phyloP scores from a whole-genome alignment of 92 coral and sea anemone species.

The Scolanthus callimorphus region DNA sequence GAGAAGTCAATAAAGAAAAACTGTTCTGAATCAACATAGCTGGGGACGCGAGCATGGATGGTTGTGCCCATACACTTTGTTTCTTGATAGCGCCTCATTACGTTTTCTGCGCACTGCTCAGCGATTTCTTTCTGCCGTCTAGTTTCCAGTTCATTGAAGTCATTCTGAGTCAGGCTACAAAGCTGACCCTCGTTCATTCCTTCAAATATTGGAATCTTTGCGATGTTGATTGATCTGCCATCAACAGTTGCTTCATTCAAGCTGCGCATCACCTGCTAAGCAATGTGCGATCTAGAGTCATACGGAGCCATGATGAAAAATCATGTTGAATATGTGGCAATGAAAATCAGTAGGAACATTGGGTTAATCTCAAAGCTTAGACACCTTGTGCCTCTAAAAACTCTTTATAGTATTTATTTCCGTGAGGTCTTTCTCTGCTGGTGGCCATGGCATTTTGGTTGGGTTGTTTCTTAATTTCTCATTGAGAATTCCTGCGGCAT shows the following conservation, averaged over 20 bases:
- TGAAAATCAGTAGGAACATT: too few species aligned
- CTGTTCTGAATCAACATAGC: constrained; percentile 20
- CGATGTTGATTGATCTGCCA: constrained; percentile 31
- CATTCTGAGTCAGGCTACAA: constrained; percentile 29
- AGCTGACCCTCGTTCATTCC: constrained; percentile 25
- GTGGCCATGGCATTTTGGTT: too few species aligned
- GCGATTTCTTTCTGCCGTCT: constrained; percentile 6
- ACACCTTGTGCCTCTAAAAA: too few species aligned
- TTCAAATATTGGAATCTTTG: constrained; percentile 26
- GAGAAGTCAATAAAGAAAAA: constrained; percentile 44
- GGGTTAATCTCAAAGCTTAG: too few species aligned
- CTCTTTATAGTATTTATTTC: too few species aligned
- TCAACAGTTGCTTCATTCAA: constrained; percentile 47
- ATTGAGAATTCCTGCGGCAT: too few species aligned
- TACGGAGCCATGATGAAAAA: too few species aligned
- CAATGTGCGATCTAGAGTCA: constrained; percentile 41
- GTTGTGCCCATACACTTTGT: constrained; percentile 35
- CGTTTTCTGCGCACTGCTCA: constrained; percentile 27
- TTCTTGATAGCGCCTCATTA: constrained; percentile 10
- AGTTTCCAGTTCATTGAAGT: constrained; percentile 29
- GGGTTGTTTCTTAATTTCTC: too few species aligned
- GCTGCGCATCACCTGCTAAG: constrained; percentile 49
- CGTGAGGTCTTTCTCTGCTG: too few species aligned
- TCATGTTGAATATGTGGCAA: too few species aligned
- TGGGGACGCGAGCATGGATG: constrained; percentile 36